Conservation (phyloP, 2,797 vertebrate genomes). For the Adrianichthys oophorus region DNA sequence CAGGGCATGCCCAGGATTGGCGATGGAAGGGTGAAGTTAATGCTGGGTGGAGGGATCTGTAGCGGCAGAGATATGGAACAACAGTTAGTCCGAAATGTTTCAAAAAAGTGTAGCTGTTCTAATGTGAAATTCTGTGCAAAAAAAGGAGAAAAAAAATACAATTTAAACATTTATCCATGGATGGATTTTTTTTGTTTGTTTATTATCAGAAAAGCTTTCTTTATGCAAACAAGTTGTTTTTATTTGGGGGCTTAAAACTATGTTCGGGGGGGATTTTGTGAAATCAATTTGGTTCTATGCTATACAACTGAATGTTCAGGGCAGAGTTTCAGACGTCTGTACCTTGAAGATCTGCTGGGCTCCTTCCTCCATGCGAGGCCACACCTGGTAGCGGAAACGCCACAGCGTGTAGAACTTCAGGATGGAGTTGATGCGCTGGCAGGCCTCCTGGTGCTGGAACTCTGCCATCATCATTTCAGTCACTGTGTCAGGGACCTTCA, state of each 20-base stretch:
- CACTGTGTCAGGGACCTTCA: constrained; percentile 95
- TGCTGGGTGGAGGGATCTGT: constrained; percentile 98
- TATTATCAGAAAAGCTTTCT: no score
- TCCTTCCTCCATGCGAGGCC: constrained; percentile 99
- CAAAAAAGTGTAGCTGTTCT: no score
- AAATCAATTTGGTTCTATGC: no score
- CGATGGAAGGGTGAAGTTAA: constrained; percentile 98
- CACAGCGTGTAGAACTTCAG: constrained; percentile 97
- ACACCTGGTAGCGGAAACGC: constrained; percentile 98
- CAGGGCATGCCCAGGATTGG: constrained; percentile 99
- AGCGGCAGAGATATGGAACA: constrained; percentile 11
- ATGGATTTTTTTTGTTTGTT: no score
- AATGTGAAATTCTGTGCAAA: no score
- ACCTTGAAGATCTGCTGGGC: constrained; percentile 99
- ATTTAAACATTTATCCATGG: no score
- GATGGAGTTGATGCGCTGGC: constrained; percentile 93
- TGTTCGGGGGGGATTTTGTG: no score
- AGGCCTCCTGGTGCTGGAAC: constrained; percentile 96
- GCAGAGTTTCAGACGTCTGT: neutral
- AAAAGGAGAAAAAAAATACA: no score
- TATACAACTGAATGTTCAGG: no score
- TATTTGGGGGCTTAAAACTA: no score
- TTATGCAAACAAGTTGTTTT: no score
- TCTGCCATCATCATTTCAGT: constrained; percentile 98
- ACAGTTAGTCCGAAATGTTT: neutral